Evolutionary conservation across 2,888 invertebrate genomes (phyloP).

Genomic region (Parapristionchus giblindavisi): DNA sequence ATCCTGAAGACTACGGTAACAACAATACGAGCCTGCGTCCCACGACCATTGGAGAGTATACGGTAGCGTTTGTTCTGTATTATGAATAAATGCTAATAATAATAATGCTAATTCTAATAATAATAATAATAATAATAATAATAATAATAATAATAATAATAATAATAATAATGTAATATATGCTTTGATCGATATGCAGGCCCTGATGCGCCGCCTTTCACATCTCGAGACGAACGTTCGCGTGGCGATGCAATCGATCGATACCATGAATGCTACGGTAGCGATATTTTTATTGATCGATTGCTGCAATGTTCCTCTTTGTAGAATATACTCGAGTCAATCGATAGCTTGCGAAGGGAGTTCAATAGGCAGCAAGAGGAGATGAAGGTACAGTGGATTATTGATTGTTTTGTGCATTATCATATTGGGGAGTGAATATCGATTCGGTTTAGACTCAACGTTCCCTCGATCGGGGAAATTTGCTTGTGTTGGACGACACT

Average conservation of each 20-base stretch:
- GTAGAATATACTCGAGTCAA: constrained; percentile 23
- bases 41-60: too few relatives aligned
- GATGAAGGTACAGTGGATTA: constrained; percentile 3
- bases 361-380: constrained; percentile 4
- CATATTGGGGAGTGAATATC: not conserved
- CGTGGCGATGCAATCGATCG: not conserved
- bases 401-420: not conserved
- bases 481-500: constrained; percentile 8
- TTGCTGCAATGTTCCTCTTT: not conserved
- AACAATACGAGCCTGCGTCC: too few relatives aligned
- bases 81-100: too few relatives aligned
- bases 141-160: too few relatives aligned
- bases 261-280: constrained; percentile 15
- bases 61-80: too few relatives aligned
- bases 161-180: too few relatives aligned
- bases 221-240: not conserved
- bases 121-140: too few relatives aligned
- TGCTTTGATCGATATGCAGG: not conserved
- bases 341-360: constrained; percentile 5
- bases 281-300: not conserved
- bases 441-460: not conserved
- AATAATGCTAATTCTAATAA: too few relatives aligned
- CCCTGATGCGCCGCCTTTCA: constrained; percentile 7
- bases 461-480: not conserved
- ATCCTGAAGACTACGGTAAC: too few relatives aligned